These are phyloP conservation scores for Brachypalpus laphriformis DNA, from an alignment of 2,888 invertebrate species.

Conservation along the genomic window DNA sequence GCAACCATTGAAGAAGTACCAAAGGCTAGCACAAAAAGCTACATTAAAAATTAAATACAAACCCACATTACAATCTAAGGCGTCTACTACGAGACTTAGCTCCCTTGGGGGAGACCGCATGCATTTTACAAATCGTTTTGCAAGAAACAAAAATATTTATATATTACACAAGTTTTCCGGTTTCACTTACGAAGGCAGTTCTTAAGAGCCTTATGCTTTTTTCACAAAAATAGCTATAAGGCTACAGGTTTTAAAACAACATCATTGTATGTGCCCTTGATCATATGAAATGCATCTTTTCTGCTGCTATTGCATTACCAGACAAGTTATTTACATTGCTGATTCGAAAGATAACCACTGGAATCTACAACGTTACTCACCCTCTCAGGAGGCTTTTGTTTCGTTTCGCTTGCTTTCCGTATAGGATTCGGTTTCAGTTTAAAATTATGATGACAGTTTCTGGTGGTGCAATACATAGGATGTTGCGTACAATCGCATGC, in stretches of 20 bases:
- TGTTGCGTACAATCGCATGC: slow-evolving; percentile 30
- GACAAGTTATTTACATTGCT: slow-evolving; percentile 69
- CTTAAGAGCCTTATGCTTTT: slow-evolving; percentile 15
- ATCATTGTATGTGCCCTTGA: slow-evolving; percentile 35
- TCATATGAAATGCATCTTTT: slow-evolving; percentile 65
- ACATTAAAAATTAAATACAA: slow-evolving; percentile 45
- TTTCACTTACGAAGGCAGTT: slow-evolving; percentile 17
- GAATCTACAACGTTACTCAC: slow-evolving; percentile 36
- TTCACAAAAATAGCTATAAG: slow-evolving; percentile 15
- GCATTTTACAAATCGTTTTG: neutral
- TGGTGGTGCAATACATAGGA: slow-evolving; percentile 36
- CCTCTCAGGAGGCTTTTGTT: slow-evolving; percentile 28
- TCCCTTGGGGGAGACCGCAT: neutral
- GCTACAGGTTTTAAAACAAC: slow-evolving; percentile 45
- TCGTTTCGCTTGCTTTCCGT: slow-evolving; percentile 28
- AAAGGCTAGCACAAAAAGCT: neutral
- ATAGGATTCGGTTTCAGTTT: slow-evolving; percentile 50
- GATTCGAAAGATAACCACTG: slow-evolving; percentile 68
- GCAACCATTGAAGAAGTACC: neutral
- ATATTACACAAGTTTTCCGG: slow-evolving; percentile 12
- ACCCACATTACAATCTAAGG: slow-evolving; percentile 32
- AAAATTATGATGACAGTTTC: slow-evolving; percentile 66
- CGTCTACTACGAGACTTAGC: slow-evolving; percentile 26
- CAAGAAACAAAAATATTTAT: slow-evolving; percentile 3
- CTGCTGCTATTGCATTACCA: slow-evolving; percentile 61